A percentile compares a stretch with the other conserved stretches of the same genome.
Conservation (phyloP, 2,888 invertebrate species). For the Apotomis turbidana region DNA sequence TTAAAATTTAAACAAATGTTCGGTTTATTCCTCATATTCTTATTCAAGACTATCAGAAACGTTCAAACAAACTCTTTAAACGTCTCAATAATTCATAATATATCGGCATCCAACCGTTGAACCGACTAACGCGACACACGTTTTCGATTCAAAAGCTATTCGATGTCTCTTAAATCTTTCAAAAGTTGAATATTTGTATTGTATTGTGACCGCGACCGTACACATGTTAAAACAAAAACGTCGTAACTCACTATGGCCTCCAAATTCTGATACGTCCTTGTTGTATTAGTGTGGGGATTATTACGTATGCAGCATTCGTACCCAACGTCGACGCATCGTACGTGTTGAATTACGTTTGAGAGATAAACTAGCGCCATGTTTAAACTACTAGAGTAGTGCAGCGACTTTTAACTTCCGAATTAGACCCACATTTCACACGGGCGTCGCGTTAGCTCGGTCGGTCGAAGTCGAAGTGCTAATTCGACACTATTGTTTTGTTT, state of each 20-base stretch:
- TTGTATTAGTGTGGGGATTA: neutral
- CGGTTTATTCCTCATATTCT: neutral
- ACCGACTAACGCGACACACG: slow-evolving; percentile 27
- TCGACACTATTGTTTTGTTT: too few relatives aligned
- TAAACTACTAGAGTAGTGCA: neutral
- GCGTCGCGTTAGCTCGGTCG: too few relatives aligned
- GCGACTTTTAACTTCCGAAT: too few relatives aligned
- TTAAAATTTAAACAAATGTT: neutral
- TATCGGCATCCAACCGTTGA: slow-evolving; percentile 13
- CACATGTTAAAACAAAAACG: neutral
- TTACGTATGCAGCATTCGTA: slow-evolving; percentile 35
- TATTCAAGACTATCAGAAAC: neutral
- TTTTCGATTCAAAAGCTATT: slow-evolving; percentile 40
- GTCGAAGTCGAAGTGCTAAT: too few relatives aligned
- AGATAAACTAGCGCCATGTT: slow-evolving; percentile 46
- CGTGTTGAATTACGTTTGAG: slow-evolving; percentile 54
- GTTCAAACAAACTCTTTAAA: slow-evolving; percentile 9
- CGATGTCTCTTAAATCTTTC: slow-evolving; percentile 41
- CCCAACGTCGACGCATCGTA: slow-evolving; percentile 43
- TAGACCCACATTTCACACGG: too few relatives aligned
- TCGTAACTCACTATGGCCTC: neutral
- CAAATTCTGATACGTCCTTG: neutral
- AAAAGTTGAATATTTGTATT: slow-evolving; percentile 41
- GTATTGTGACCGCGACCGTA: slow-evolving; percentile 37
- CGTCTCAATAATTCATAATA: slow-evolving; percentile 13